phyloP scores from a whole-genome alignment of 53 echinoderm and acorn worm species.

The Luidia sarsii region DNA sequence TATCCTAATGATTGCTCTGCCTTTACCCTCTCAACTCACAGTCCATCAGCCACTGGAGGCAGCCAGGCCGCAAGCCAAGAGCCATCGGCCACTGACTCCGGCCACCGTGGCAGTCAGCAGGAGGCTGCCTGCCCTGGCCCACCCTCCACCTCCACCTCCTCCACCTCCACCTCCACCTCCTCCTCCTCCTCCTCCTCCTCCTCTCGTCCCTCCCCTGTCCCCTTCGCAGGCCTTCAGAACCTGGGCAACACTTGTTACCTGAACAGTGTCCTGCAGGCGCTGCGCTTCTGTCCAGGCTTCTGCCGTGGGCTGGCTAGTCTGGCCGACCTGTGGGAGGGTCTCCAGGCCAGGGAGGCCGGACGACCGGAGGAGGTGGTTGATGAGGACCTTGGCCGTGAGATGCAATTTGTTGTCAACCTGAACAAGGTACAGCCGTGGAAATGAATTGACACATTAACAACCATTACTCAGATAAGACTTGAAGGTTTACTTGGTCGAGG shows the following conservation, averaged over 20 bases:
- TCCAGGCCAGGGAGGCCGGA: conserved; percentile 1
- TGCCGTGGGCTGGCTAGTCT: conserved; percentile 58
- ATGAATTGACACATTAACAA: not conserved
- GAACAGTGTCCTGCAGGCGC: conserved; percentile 95
- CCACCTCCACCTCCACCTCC: not conserved
- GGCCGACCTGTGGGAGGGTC: conserved; percentile 39
- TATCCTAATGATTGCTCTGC: too few species aligned
- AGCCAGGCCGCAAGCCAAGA: too few species aligned
- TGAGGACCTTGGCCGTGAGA: conserved; percentile 23
- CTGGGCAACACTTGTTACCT: conserved; percentile 97
- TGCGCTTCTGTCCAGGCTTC: conserved; percentile 90
- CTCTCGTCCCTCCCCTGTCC: conserved; percentile 3
- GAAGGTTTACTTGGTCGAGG: too few species aligned
- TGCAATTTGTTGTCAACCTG: conserved; percentile 68
- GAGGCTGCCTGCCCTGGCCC: not conserved
- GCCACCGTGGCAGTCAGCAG: too few species aligned
- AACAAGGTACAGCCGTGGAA: conserved; percentile 65
- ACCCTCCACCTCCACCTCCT: not conserved
- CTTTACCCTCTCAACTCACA: too few species aligned
- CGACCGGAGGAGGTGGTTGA: conserved; percentile 28
- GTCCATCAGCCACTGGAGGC: too few species aligned
- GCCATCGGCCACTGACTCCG: too few species aligned
- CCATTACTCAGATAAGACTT: too few species aligned
- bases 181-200: too few species aligned
- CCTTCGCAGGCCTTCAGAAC: conserved; percentile 88